These are phyloP conservation scores for Sylvilagus bachmani DNA, from an alignment of 2,113 vertebrate species.

Conservation along the genomic window DNA sequence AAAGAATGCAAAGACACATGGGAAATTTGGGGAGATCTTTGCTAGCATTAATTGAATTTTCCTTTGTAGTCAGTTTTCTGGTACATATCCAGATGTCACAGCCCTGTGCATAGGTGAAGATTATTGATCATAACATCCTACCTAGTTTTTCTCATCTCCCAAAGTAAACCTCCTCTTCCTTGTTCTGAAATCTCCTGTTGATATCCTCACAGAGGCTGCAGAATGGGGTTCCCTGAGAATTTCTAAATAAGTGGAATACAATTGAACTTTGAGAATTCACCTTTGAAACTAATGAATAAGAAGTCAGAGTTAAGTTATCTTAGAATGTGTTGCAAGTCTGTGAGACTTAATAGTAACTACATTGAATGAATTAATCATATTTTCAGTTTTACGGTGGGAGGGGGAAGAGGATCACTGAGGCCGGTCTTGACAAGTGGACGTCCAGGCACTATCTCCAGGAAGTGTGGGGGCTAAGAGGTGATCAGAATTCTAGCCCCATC, in stretches of 20 bases:
- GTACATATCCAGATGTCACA: background rate
- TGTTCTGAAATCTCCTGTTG: background rate
- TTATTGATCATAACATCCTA: background rate
- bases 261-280: background rate
- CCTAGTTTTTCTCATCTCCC: background rate
- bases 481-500: background rate
- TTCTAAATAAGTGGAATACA: background rate
- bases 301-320: background rate
- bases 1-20: constrained; percentile 22
- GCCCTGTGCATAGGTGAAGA: background rate
- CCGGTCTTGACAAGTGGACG: background rate
- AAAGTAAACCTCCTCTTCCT: background rate
- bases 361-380: background rate
- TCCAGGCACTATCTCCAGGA: background rate
- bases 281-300: background rate
- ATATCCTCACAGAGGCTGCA: background rate
- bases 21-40: background rate
- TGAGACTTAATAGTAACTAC: background rate
- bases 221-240: background rate
- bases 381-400: background rate
- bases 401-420: background rate
- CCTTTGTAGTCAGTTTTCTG: constrained; percentile 12
- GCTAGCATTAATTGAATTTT: constrained; percentile 46
- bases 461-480: too few species aligned
- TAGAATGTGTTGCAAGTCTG: background rate